Evolutionary conservation across 2,888 invertebrate species (phyloP).

Genomic region (Deilephila elpenor): DNA sequence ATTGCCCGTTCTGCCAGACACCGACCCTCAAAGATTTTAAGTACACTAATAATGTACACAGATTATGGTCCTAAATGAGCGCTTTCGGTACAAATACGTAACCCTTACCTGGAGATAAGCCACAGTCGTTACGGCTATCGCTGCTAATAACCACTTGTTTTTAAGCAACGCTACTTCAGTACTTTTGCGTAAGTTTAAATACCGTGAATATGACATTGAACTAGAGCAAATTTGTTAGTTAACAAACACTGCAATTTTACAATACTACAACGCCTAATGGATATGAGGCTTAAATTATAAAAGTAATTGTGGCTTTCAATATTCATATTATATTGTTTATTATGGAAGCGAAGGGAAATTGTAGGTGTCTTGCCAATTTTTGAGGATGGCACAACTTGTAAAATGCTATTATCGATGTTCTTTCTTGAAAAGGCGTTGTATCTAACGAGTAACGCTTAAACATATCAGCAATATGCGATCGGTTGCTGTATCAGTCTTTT

Average conservation of each 20-base stretch:
- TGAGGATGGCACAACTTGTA: too few relatives aligned
- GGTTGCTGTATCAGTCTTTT: neutral
- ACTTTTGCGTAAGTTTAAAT: neutral
- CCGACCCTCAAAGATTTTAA: slow-evolving; percentile 42
- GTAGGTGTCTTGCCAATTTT: too few relatives aligned
- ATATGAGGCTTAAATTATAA: too few relatives aligned
- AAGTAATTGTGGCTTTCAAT: too few relatives aligned
- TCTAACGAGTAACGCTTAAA: neutral
- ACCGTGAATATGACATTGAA: neutral
- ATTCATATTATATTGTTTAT: too few relatives aligned
- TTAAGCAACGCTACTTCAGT: too few relatives aligned
- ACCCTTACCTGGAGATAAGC: slow-evolving; percentile 34
- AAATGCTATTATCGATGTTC: too few relatives aligned
- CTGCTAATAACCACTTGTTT: slow-evolving; percentile 30
- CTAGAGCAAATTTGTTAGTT: neutral
- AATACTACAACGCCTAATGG: too few relatives aligned
- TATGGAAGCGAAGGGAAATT: too few relatives aligned
- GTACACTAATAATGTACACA: slow-evolving; percentile 52
- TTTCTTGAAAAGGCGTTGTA: neutral
- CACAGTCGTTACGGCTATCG: neutral
- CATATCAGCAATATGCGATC: neutral
- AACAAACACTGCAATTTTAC: neutral
- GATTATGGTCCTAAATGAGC: slow-evolving; percentile 42
- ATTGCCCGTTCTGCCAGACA: slow-evolving; percentile 28
- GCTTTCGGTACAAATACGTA: slow-evolving; percentile 35